Evolutionary conservation across 2,113 vertebrate genomes (phyloP), one percentile per base, ranked within the genome.

Genomic region (Microtus richardsoni): DNA sequence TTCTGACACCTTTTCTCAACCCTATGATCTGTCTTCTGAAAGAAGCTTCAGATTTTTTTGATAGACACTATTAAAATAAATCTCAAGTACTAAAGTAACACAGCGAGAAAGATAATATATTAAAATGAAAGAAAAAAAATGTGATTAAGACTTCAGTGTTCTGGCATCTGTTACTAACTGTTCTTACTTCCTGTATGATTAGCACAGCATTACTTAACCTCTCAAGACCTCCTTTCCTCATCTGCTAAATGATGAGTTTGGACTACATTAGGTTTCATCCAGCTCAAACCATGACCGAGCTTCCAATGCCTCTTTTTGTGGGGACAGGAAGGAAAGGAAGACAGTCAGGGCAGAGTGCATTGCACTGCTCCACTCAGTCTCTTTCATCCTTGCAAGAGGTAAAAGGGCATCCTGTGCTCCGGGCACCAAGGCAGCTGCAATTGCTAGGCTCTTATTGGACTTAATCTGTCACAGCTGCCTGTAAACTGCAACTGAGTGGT

Each of bases 391-490:
- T 89, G 64, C 87, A 83, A 97, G 89, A 95, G 93, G 86, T 95
- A 96, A 95, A 95, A 97, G 95, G 92, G 74, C 92, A 95, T 95
- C 58, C 28, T 96, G 85, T 90, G 95, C 95, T 95, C 74, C 89
- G 62, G 90, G 95, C 96, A 94, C 54, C 73, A 83, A 88, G 95
- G 70, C 64, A 11, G 62, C 82, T 90, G 85, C 89, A 84, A 87
- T 85, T 91, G 88, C 86, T 87, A 3, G 85, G 66, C 74, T 95
- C 82, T 88, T 91, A 97, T 95, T 95, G 85, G 88, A 84, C 79
- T 96, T 97, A 89, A 95, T 97, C 83, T 96, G 92, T 97, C 96
- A 97, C 95, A 91, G 79, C 93, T 95, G 90, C 96, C 88, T 95
- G 80, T 94, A 95, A 97, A 96, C 90, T 96, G 58, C 30, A 17